Evolutionary conservation across 2,113 vertebrate genomes (phyloP).

Genomic region (Trichomycterus rosablanca): DNA sequence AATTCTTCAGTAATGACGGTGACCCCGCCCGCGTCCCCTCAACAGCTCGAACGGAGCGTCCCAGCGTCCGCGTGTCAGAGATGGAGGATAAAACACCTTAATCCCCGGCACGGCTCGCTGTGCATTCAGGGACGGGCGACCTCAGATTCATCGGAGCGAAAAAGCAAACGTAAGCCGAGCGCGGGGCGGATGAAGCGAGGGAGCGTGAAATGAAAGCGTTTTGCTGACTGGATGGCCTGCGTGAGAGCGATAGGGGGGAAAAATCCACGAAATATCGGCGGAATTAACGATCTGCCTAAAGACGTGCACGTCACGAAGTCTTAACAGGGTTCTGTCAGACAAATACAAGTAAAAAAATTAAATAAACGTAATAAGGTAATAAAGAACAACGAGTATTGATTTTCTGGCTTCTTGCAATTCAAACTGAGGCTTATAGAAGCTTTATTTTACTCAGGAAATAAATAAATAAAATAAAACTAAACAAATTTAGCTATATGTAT

Average conservation of each 20-base stretch:
- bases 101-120: background rate
- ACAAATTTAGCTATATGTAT: background rate
- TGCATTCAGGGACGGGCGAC: background rate
- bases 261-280: background rate
- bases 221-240: background rate
- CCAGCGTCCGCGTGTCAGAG: background rate
- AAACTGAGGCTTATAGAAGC: background rate
- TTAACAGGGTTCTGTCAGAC: too few species aligned
- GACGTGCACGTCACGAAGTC: background rate
- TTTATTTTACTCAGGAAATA: background rate
- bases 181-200: background rate
- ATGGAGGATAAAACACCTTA: background rate
- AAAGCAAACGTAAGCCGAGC: too few species aligned
- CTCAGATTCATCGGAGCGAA: too few species aligned
- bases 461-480: background rate
- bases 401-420: conserved; percentile 1
- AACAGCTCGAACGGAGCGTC: background rate
- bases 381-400: conserved; percentile 16
- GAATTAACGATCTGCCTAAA: conserved; percentile 1
- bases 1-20: background rate
- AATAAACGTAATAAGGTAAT: conserved; percentile 3
- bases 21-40: background rate
- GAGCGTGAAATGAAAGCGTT: background rate
- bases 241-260: background rate
- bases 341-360: too few species aligned